Conservation (phyloP, 2,797 vertebrate species). For the Miopithecus talapoin region DNA sequence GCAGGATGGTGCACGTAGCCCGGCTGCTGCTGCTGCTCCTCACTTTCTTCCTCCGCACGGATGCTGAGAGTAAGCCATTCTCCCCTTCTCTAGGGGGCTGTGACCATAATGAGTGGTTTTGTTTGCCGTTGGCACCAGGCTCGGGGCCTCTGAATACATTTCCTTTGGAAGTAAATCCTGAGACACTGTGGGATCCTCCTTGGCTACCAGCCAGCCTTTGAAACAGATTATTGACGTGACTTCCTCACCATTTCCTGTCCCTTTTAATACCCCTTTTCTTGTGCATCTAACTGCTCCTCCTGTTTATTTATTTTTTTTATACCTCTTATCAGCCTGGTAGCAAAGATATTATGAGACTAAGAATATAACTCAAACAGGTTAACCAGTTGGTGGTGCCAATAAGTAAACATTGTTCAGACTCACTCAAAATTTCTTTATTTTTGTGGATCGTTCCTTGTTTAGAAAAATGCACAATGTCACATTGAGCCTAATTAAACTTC, state of each 20-base stretch:
- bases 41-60: slow-evolving; percentile 89
- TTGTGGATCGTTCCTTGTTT: slow-evolving; percentile 71
- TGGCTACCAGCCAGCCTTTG: slow-evolving; percentile 70
- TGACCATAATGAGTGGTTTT: slow-evolving; percentile 67
- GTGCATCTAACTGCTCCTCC: slow-evolving; percentile 13
- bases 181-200: slow-evolving; percentile 67
- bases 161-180: slow-evolving; percentile 76
- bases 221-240: slow-evolving; percentile 74
- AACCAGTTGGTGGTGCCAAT: slow-evolving; percentile 81
- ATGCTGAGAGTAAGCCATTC: slow-evolving; percentile 93
- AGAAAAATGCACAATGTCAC: slow-evolving; percentile 78
- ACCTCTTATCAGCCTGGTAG: slow-evolving; percentile 21
- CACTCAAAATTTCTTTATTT: slow-evolving; percentile 72
- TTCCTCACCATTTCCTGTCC: slow-evolving; percentile 67
- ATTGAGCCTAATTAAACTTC: slow-evolving; percentile 83
- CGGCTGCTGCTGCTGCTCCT: slow-evolving; percentile 91
- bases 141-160: slow-evolving; percentile 65
- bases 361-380: slow-evolving; percentile 75
- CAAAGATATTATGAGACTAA: slow-evolving; percentile 76
- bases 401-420: slow-evolving; percentile 77
- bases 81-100: slow-evolving; percentile 59
- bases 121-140: slow-evolving; percentile 77
- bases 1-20: slow-evolving; percentile 91
- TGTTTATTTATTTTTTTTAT: slow-evolving; percentile 27
- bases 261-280: slow-evolving; percentile 69